Base-by-base conservation (phyloP, 1,140 invertebrate species). In the Lasioglossum albipes region DNA sequence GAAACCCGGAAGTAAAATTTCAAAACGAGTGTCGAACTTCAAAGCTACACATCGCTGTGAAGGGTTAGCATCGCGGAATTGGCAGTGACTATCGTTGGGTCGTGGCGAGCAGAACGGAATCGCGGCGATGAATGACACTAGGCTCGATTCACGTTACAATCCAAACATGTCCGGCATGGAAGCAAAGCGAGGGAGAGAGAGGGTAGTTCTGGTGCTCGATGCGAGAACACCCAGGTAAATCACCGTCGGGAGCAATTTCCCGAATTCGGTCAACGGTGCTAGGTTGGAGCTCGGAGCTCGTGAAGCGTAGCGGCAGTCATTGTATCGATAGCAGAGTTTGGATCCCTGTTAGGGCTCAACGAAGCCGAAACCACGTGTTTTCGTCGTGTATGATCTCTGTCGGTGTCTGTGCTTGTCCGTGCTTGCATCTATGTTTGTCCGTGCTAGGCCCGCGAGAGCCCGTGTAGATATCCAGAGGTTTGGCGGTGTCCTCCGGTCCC, bases 331-430 rank as follows among this genome's bases (percentile, higher is more conserved):
- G 31, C n/a, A 31, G 31, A 36, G 36, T 2, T 13, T 52, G 42
- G 27, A 36, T 59, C 42, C 66, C 52, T 27, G 27, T 54, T 41
- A n/a, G 59, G 22, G 76, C 36, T 65, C 69, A 66, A 45, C 76
- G 36, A 79, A 65, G 59, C 76, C 22, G 76, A 79, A 79, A 73
- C 76, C 76, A 79, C 69, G 76, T 64, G 76, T 79, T 79, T 73
- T 72, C 69, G 41, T 69, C 54, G 66, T n/a, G 68, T 45, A 31
- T 16, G 27, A 36, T 69, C 22, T 27, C 68, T 31, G 41, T 22
- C 27, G 69, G 61, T 41, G 61, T 6, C 18, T 7, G 22, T 3
- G 6, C n/a, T 7, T 12, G n/a, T 10, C 20, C 3, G 2, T 4
- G 52, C 36, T 36, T 36, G 3, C 36, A 36, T 36, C 36, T 36